phyloP scores from a whole-genome alignment of 2,888 invertebrate species.

The Lycocerus yunnanus region DNA sequence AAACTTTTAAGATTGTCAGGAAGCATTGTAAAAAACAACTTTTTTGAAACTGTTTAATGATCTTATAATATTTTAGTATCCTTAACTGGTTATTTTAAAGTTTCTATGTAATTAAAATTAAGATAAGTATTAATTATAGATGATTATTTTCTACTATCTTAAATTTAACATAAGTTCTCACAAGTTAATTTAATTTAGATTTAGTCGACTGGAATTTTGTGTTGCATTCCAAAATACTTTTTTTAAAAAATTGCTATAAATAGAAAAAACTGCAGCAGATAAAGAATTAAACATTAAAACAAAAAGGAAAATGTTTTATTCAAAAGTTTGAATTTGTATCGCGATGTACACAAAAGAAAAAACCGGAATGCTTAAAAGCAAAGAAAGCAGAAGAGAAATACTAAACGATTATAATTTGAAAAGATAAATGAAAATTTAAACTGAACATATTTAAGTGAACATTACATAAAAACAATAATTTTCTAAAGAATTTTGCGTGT shows the following conservation, averaged over 20 bases:
- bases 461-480: neutral
- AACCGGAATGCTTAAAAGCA: neutral
- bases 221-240: neutral
- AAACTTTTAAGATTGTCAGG: constrained; percentile 20
- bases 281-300: neutral
- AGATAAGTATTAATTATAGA: constrained; percentile 1
- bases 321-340: neutral
- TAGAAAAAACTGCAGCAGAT: neutral
- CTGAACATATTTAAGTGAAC: neutral
- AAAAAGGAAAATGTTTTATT: neutral
- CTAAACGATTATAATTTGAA: neutral
- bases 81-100: neutral
- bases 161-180: neutral
- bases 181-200: neutral
- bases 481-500: neutral
- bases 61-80: neutral
- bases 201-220: neutral
- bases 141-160: neutral
- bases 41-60: neutral
- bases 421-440: neutral
- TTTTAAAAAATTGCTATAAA: neutral
- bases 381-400: neutral
- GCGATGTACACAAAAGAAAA: neutral
- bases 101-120: constrained; percentile 3
- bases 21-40: constrained; percentile 2